Conservation (phyloP, 2,113 vertebrate species). For the Microtus ochrogaster region DNA sequence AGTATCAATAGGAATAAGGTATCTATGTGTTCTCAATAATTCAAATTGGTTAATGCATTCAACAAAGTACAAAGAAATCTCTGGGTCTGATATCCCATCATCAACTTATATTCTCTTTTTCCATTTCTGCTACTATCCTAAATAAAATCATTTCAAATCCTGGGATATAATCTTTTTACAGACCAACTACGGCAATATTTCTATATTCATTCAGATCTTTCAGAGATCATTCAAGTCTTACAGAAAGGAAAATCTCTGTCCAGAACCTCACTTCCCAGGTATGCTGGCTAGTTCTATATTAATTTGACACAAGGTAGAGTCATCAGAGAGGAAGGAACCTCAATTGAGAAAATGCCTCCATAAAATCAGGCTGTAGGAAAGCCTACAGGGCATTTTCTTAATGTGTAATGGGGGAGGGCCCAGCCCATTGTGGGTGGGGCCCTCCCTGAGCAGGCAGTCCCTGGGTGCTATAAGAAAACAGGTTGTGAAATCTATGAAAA, state of each 20-base stretch:
- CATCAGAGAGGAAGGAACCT: background rate
- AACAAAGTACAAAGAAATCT: constrained; percentile 77
- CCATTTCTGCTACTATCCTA: constrained; percentile 78
- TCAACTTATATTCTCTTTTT: constrained; percentile 51
- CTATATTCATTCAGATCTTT: constrained; percentile 46
- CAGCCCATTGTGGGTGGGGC: too few relatives aligned
- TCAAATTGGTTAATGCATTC: constrained; percentile 90
- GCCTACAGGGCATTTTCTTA: background rate
- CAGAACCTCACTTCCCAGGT: too few relatives aligned
- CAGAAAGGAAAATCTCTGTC: background rate
- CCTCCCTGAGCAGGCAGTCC: background rate
- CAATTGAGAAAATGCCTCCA: background rate
- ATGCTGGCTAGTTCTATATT: background rate
- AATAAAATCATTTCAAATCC: constrained; percentile 35
- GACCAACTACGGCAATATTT: background rate
- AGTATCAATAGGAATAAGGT: constrained; percentile 88
- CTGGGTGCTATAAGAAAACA: too few relatives aligned
- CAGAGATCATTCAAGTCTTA: background rate
- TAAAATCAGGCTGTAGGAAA: background rate
- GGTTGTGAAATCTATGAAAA: background rate
- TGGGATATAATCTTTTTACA: background rate
- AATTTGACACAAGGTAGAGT: background rate
- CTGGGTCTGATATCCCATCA: constrained; percentile 68
- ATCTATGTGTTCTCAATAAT: constrained; percentile 87
- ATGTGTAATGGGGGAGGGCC: too few relatives aligned